phyloP scores from a whole-genome alignment of 2,113 vertebrate species.

The Antechinus flavipes region DNA sequence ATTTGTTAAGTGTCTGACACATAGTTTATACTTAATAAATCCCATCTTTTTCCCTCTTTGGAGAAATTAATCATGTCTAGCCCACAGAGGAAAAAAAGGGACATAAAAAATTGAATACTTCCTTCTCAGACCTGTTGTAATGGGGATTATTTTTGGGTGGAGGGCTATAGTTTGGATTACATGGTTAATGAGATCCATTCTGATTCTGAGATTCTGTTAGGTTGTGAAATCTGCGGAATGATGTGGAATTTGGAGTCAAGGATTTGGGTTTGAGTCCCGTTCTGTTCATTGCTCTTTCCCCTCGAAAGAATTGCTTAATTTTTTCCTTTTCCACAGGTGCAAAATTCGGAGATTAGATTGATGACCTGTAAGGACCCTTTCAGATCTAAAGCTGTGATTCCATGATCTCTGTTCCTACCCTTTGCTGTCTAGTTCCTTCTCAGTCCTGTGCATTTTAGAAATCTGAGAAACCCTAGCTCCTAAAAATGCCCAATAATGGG shows the following conservation, averaged over 20 bases:
- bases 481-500: not conserved
- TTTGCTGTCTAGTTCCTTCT: not conserved
- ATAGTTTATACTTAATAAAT: not conserved
- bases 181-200: not conserved
- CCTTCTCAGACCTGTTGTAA: not conserved
- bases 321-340: not conserved
- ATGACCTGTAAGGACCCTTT: not conserved
- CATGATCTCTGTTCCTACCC: not conserved
- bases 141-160: not conserved
- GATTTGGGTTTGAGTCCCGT: not conserved
- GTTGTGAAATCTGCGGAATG: not conserved
- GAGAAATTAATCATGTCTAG: not conserved
- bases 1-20: not conserved
- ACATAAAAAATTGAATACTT: not conserved
- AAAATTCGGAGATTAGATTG: not conserved
- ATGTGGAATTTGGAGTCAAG: not conserved
- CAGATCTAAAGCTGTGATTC: not conserved
- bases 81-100: not conserved
- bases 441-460: not conserved
- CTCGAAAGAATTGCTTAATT: not conserved
- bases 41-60: not conserved
- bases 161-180: not conserved
- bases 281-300: not conserved
- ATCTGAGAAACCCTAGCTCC: not conserved
- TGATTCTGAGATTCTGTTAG: not conserved